Conservation (phyloP, 2,888 invertebrate species). For the Chymomyza procnemis region DNA sequence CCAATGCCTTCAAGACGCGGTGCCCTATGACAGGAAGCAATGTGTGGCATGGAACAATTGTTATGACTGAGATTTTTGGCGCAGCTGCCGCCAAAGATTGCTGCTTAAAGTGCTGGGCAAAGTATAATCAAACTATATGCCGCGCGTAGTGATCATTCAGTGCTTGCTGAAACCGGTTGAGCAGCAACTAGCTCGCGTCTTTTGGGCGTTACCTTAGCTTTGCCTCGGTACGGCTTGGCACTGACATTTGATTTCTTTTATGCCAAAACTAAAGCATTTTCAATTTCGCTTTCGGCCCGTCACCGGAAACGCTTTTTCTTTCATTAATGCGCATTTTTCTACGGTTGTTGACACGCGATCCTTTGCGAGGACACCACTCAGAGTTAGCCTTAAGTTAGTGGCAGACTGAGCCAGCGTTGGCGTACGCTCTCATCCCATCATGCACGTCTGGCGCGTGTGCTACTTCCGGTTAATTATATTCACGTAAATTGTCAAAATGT, state of each 20-base stretch:
- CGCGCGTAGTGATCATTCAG: conserved; percentile 6
- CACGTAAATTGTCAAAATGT: conserved; percentile 56
- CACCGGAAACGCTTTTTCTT: conserved; percentile 74
- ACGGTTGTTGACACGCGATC: conserved; percentile 73
- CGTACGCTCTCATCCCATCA: conserved; percentile 32
- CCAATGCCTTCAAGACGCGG: conserved; percentile 49
- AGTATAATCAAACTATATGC: conserved; percentile 53
- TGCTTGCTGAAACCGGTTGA: conserved; percentile 58
- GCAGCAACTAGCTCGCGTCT: conserved; percentile 21
- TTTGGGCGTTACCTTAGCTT: conserved; percentile 50
- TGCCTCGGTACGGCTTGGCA: conserved; percentile 1
- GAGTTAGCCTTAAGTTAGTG: conserved; percentile 31
- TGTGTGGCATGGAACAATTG: conserved; percentile 74
- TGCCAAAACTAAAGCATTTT: conserved; percentile 35
- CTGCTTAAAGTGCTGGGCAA: conserved; percentile 63
- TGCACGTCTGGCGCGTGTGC: conserved; percentile 76
- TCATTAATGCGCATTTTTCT: conserved; percentile 38
- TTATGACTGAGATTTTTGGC: conserved; percentile 36
- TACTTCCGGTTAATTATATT: conserved; percentile 79
- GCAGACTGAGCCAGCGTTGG: conserved; percentile 30
- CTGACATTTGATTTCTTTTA: conserved; percentile 70
- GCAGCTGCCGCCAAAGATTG: conserved; percentile 51
- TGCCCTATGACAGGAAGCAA: conserved; percentile 74
- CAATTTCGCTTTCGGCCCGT: conserved; percentile 69
- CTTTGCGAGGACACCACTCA: conserved; percentile 23